A percentile compares a stretch with the other conserved stretches of the same genome.
Evolutionary conservation across 2,888 invertebrate species (phyloP).

Genomic region (Himalopsyche kuldschensis): DNA sequence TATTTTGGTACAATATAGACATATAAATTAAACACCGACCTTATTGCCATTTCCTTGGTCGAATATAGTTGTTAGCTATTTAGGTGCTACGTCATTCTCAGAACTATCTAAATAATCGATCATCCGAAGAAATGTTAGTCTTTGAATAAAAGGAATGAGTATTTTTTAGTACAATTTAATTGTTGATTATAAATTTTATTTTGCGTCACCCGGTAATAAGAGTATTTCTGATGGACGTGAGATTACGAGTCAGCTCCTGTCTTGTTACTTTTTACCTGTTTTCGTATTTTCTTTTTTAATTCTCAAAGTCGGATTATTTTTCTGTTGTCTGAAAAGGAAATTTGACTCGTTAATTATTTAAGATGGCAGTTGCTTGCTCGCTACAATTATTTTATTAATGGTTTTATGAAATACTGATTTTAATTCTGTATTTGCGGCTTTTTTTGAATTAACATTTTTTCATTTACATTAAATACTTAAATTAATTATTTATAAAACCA

Average conservation of each 20-base stretch:
- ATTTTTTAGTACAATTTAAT: no score
- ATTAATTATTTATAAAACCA: slow-evolving; percentile 5
- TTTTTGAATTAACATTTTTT: slow-evolving; percentile 13
- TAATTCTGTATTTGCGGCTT: not conserved
- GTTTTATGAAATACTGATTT: slow-evolving; percentile 26
- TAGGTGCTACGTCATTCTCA: no score
- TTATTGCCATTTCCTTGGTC: no score
- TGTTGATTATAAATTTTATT: not conserved
- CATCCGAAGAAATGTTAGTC: no score
- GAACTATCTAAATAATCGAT: no score
- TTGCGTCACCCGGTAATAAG: not conserved
- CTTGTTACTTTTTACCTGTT: slow-evolving; percentile 28
- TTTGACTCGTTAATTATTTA: slow-evolving; percentile 37
- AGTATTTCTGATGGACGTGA: not conserved
- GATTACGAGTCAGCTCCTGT: not conserved
- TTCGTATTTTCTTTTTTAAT: slow-evolving; percentile 34
- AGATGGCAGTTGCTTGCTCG: slow-evolving; percentile 4
- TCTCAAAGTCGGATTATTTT: slow-evolving; percentile 38
- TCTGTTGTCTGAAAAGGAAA: slow-evolving; percentile 38
- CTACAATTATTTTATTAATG: slow-evolving; percentile 25
- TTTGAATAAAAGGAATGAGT: no score
- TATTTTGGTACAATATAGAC: no score
- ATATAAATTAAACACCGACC: no score
- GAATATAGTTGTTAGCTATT: no score
- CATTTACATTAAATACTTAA: slow-evolving; percentile 13